phyloP scores from a whole-genome alignment of 1,140 invertebrate species.

The Drosophila parvula region DNA sequence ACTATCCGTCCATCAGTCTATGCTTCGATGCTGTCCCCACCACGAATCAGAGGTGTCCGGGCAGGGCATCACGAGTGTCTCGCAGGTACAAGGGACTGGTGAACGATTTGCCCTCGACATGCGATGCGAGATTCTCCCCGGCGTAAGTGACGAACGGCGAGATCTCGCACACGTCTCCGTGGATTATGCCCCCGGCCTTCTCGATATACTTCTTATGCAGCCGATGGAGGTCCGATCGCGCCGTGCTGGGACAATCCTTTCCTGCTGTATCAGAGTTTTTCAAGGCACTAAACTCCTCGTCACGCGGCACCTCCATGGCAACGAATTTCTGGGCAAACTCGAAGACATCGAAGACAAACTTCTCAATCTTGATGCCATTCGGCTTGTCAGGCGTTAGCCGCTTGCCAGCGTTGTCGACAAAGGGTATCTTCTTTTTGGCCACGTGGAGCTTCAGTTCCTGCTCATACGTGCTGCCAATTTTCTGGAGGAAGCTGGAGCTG shows the following conservation, averaged over 20 bases:
- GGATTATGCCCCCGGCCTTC: slow-evolving; percentile 91
- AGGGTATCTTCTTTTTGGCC: slow-evolving; percentile 99
- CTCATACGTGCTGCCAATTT: slow-evolving; percentile 87
- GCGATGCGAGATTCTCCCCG: slow-evolving; percentile 91
- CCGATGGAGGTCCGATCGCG: slow-evolving; percentile 90
- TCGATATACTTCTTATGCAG: slow-evolving; percentile 94
- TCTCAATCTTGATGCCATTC: slow-evolving; percentile 99
- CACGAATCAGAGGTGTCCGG: slow-evolving; percentile 65
- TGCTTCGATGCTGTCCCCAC: slow-evolving; percentile 13
- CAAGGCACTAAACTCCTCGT: slow-evolving; percentile 98
- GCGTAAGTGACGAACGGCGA: slow-evolving; percentile 96
- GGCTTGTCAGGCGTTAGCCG: slow-evolving; percentile 90
- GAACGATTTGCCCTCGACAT: slow-evolving; percentile 89
- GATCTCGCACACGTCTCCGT: slow-evolving; percentile 92
- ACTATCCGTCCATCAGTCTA: slow-evolving; percentile 67
- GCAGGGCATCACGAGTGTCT: slow-evolving; percentile 64
- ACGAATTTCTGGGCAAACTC: slow-evolving; percentile 95
- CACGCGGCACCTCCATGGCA: slow-evolving; percentile 96
- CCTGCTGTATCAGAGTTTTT: slow-evolving; percentile 95
- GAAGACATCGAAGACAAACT: slow-evolving; percentile 99
- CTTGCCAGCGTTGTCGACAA: slow-evolving; percentile 90
- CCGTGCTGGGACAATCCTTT: slow-evolving; percentile 96
- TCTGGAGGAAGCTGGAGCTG: slow-evolving; percentile 92
- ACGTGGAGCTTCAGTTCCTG: slow-evolving; percentile 94
- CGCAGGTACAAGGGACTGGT: slow-evolving; percentile 87